Evolutionary conservation across 2,888 invertebrate species (phyloP).

Genomic region (Artemia sp.): DNA sequence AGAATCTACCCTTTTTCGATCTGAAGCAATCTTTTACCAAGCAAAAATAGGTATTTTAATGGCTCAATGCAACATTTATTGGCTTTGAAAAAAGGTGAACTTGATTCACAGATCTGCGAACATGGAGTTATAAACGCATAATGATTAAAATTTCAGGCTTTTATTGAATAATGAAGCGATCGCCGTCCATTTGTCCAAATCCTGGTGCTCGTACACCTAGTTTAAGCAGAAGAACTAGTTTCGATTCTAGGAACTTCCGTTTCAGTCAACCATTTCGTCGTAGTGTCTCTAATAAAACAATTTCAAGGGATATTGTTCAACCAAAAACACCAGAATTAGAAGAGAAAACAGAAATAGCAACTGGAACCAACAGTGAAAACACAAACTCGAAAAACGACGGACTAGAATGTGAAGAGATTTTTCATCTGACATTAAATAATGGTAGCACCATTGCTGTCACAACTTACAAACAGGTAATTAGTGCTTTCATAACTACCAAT

Average conservation of each 20-base stretch:
- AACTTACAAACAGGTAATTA: conserved; percentile 8
- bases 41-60: too few relatives aligned
- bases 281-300: neutral
- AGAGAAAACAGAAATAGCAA: neutral
- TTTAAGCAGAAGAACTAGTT: neutral
- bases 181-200: too few relatives aligned
- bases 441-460: conserved; percentile 3
- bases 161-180: too few relatives aligned
- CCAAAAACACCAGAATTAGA: neutral
- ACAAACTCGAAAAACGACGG: neutral
- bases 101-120: too few relatives aligned
- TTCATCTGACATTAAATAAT: neutral
- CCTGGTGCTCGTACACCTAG: too few relatives aligned
- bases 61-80: too few relatives aligned
- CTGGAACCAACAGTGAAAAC: neutral
- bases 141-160: too few relatives aligned
- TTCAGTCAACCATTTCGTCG: neutral
- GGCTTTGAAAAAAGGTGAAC: too few relatives aligned
- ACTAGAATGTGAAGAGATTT: neutral
- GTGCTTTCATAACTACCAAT: neutral
- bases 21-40: too few relatives aligned
- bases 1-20: too few relatives aligned
- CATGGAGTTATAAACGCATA: too few relatives aligned
- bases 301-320: neutral
- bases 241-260: neutral